phyloP scores from a whole-genome alignment of 2,113 vertebrate genomes.

The Bombycilla garrulus region DNA sequence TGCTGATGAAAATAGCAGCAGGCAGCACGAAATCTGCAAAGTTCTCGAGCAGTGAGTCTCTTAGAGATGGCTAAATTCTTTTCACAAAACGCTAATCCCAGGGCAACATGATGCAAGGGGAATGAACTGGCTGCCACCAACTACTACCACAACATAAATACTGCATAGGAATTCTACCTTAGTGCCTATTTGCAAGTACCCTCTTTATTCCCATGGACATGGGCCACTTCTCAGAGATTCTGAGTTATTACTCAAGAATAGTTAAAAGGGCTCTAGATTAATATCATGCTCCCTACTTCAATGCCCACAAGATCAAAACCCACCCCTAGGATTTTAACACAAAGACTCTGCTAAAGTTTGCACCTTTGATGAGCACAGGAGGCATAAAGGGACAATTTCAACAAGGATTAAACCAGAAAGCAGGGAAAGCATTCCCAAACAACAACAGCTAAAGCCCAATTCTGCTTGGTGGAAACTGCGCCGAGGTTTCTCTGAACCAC shows the following conservation, averaged over 20 bases:
- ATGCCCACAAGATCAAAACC: not conserved
- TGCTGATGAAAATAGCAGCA: not conserved
- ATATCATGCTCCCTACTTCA: not conserved
- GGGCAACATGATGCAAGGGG: not conserved
- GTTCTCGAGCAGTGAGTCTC: rapidly evolving
- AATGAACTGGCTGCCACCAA: not conserved
- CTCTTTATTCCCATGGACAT: rapidly evolving
- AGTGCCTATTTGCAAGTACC: not conserved
- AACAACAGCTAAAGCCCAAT: not conserved
- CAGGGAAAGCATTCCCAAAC: not conserved
- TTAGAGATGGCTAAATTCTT: not conserved
- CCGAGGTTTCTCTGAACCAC: not conserved
- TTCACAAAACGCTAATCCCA: not conserved
- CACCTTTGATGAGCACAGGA: rapidly evolving
- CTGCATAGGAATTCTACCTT: not conserved
- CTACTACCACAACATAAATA: not conserved
- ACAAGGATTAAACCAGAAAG: not conserved
- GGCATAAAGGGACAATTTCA: not conserved
- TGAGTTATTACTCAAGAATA: not conserved
- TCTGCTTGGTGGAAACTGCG: not conserved
- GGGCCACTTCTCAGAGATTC: not conserved
- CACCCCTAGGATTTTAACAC: not conserved
- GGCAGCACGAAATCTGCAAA: not conserved
- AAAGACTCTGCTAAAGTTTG: not conserved
- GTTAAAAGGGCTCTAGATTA: not conserved